These are phyloP conservation scores for Hermetia illucens DNA, from an alignment of 1,140 invertebrate species.

Conservation along the genomic window DNA sequence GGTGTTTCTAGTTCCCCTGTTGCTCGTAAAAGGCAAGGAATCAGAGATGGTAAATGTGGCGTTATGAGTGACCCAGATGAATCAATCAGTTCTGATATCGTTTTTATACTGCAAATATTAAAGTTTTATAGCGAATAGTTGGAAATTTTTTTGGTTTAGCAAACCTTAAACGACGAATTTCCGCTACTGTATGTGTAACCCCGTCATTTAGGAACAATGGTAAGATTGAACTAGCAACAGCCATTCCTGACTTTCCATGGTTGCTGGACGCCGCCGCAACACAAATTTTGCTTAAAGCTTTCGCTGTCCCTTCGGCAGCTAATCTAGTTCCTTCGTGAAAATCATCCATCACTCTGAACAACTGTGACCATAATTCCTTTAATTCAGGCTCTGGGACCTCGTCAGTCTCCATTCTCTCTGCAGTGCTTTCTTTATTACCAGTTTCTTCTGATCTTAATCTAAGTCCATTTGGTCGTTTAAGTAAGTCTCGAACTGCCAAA, in stretches of 20 bases:
- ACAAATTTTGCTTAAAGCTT: conserved; percentile 67
- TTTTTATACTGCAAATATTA: conserved; percentile 49
- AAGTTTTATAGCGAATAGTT: conserved; percentile 6
- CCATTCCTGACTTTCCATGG: conserved; percentile 63
- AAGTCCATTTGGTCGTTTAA: conserved; percentile 39
- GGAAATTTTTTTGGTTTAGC: conserved; percentile 7
- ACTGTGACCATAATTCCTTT: conserved; percentile 61
- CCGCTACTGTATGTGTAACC: conserved; percentile 58
- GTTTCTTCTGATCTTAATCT: conserved; percentile 19
- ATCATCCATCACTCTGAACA: conserved; percentile 86
- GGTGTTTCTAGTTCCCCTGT: conserved; percentile 72
- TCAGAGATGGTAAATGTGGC: conserved; percentile 63
- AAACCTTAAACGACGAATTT: conserved; percentile 62
- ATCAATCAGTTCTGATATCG: conserved; percentile 68
- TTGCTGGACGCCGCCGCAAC: conserved; percentile 59
- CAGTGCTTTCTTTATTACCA: conserved; percentile 1
- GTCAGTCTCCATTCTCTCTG: conserved; percentile 7
- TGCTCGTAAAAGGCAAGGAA: conserved; percentile 70
- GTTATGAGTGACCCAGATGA: conserved; percentile 62
- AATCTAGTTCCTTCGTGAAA: conserved; percentile 78
- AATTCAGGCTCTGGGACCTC: conserved; percentile 34
- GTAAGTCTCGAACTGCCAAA: conserved; percentile 67
- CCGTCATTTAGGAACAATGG: conserved; percentile 68
- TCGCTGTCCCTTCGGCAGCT: conserved; percentile 62
- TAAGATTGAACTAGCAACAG: conserved; percentile 59